Percentiles rank a stretch among this genome's conserved stretches.
phyloP scores from a whole-genome alignment of 1,140 invertebrate genomes.

The Cherax quadricarinatus region DNA sequence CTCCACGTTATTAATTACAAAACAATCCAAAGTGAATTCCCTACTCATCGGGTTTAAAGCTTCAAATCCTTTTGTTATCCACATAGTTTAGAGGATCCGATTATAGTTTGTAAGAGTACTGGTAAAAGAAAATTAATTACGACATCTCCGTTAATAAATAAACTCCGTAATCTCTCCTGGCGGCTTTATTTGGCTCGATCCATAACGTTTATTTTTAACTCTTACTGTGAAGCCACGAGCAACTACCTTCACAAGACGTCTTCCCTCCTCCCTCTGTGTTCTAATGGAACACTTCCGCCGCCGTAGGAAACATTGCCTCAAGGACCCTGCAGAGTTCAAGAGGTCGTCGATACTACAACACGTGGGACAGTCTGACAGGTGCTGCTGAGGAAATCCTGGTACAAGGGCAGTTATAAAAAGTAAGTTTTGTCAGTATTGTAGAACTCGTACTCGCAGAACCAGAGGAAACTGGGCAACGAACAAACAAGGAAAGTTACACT shows the following conservation, averaged over 20 bases:
- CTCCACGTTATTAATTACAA: too few species aligned
- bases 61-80: too few species aligned
- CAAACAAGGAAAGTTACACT: neutral
- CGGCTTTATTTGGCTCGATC: too few species aligned
- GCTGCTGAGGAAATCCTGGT: neutral
- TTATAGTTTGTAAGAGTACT: too few species aligned
- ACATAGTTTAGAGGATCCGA: too few species aligned
- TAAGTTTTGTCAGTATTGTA: neutral
- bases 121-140: too few species aligned
- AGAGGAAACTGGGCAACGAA: neutral
- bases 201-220: too few species aligned
- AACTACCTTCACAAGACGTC: neutral
- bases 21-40: too few species aligned
- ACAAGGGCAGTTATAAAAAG: neutral
- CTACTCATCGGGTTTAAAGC: too few species aligned
- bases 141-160: too few species aligned
- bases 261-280: neutral
- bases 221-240: too few species aligned
- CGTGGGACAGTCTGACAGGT: neutral
- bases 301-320: neutral
- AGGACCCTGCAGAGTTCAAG: constrained; percentile 1
- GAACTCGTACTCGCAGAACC: neutral
- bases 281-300: constrained; percentile 22
- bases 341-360: neutral
- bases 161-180: too few species aligned